Conservation (phyloP, 2,113 vertebrate species). For the Brachypodius melanocephalos region DNA sequence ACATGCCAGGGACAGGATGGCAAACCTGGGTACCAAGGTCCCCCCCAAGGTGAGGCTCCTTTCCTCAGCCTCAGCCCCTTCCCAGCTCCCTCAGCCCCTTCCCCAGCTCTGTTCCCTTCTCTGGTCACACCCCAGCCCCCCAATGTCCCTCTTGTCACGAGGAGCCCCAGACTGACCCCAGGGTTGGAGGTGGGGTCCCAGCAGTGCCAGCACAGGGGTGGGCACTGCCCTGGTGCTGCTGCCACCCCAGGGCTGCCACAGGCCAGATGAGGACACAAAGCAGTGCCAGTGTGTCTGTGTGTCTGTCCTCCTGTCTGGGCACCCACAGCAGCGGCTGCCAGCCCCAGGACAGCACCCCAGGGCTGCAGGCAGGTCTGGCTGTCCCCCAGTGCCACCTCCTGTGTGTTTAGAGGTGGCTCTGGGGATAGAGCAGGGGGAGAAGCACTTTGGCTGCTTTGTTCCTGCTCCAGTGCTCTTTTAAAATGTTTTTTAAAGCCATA, state of each 20-base stretch:
- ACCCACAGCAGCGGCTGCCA: neutral
- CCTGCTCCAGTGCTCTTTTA: neutral
- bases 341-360: neutral
- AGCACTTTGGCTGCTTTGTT: neutral
- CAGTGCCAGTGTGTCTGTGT: neutral
- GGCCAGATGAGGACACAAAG: neutral
- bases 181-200: rapidly evolving
- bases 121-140: neutral
- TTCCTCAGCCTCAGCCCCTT: neutral
- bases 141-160: neutral
- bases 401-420: neutral
- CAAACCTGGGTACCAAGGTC: neutral
- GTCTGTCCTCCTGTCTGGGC: neutral
- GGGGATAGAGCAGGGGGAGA: neutral
- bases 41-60: neutral
- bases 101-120: neutral
- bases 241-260: neutral
- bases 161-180: neutral
- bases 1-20: neutral
- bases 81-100: neutral
- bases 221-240: neutral
- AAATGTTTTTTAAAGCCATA: neutral
- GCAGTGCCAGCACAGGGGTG: neutral
- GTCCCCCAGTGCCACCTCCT: neutral
- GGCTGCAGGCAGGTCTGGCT: neutral